Percentiles rank a stretch among this genome's conserved stretches.
Conservation (phyloP, 1,140 invertebrate genomes). For the Tetramorium simillimum region DNA sequence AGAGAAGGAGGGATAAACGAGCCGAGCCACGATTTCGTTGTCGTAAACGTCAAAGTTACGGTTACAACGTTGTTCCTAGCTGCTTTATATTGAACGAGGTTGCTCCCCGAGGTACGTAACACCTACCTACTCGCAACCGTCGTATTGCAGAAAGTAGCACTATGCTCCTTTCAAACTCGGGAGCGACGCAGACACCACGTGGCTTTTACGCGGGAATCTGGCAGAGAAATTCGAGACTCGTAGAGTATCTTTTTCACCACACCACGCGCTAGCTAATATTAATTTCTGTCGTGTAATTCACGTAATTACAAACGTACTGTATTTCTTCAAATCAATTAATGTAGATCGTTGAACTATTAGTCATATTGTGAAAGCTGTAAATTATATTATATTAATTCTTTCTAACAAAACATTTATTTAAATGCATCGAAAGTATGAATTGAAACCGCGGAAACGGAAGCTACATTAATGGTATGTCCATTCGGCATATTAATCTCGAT, state of each 20-base stretch:
- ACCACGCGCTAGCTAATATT: background rate
- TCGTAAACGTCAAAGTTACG: conserved; percentile 86
- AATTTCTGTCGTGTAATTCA: background rate
- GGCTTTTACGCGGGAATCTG: conserved; percentile 82
- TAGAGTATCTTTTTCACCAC: conserved; percentile 43
- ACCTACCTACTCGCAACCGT: conserved; percentile 82
- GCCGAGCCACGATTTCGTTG: conserved; percentile 85
- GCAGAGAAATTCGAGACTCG: conserved; percentile 64
- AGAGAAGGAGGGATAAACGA: conserved; percentile 80
- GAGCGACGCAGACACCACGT: conserved; percentile 73
- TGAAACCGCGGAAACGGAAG: background rate
- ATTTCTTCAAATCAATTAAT: background rate
- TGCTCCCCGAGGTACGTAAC: conserved; percentile 86
- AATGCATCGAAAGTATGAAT: background rate
- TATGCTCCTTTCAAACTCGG: conserved; percentile 71
- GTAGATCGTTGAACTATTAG: background rate
- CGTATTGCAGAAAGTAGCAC: conserved; percentile 71
- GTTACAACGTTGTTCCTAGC: conserved; percentile 85
- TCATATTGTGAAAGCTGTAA: background rate
- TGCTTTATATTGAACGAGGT: conserved; percentile 86
- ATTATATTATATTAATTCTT: background rate
- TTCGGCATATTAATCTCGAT: conserved; percentile 47
- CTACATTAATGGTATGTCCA: background rate
- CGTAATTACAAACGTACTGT: background rate
- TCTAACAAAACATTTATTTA: background rate